Conservation (phyloP, 1,140 invertebrate species). For the Bursaphelenchus mucronatus region DNA sequence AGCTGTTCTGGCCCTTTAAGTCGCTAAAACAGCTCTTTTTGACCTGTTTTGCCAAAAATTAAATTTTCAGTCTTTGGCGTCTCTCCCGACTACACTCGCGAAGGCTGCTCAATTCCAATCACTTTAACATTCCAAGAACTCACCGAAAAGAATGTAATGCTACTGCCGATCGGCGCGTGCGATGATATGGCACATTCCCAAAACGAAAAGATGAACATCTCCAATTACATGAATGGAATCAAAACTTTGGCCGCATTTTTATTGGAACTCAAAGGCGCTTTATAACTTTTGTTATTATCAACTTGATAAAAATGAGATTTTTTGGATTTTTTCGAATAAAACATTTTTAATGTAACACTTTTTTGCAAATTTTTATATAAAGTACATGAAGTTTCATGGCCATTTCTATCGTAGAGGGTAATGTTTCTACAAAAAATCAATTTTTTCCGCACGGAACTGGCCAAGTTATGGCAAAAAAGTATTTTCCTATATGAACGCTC, state of each 20-base stretch:
- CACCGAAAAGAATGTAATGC: slow-evolving; percentile 62
- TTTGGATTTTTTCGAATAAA: too few species aligned
- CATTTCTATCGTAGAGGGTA: too few species aligned
- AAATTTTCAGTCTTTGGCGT: slow-evolving; percentile 79
- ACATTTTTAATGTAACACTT: too few species aligned
- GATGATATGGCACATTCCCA: slow-evolving; percentile 94
- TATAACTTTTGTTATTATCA: too few species aligned
- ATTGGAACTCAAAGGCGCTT: slow-evolving; percentile 22
- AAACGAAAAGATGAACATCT: slow-evolving; percentile 40
- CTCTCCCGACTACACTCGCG: slow-evolving; percentile 88
- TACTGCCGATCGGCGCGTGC: slow-evolving; percentile 78
- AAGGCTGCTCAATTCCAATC: slow-evolving; percentile 91
- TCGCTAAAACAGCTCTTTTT: slow-evolving; percentile 2
- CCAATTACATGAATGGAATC: slow-evolving; percentile 42
- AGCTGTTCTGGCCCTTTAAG: too few species aligned
- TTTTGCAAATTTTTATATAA: too few species aligned
- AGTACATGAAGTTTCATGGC: too few species aligned
- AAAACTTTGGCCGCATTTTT: slow-evolving; percentile 38
- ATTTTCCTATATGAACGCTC: too few species aligned
- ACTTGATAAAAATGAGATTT: too few species aligned
- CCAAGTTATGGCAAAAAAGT: too few species aligned
- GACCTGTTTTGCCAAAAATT: neutral
- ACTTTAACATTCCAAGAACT: slow-evolving; percentile 76
- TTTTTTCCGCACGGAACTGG: too few species aligned
- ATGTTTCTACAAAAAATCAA: too few species aligned